Conservation (phyloP, 2,888 invertebrate species). For the Dromius quadrimaculatus region DNA sequence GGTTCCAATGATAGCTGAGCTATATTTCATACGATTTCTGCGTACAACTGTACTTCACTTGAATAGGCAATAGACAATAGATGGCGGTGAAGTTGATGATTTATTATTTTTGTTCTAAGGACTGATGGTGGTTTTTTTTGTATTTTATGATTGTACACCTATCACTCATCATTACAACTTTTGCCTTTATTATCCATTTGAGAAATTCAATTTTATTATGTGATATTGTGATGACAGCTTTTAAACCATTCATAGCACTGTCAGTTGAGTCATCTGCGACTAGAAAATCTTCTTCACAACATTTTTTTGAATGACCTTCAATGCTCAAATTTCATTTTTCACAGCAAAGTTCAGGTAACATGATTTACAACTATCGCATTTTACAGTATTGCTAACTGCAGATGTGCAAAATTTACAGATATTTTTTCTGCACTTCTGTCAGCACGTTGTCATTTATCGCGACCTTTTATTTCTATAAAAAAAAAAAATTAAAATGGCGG, state of each 20-base stretch:
- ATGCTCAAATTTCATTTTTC: not conserved
- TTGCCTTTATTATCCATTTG: not conserved
- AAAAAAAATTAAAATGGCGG: no score
- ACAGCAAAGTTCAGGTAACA: not conserved
- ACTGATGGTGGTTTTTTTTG: not conserved
- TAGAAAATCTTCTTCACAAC: not conserved
- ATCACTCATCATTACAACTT: not conserved
- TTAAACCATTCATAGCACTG: not conserved
- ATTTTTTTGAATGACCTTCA: not conserved
- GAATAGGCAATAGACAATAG: no score
- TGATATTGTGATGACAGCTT: not conserved
- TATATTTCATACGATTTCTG: no score
- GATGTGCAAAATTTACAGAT: not conserved
- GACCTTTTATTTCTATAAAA: no score
- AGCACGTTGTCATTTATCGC: not conserved
- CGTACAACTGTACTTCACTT: no score
- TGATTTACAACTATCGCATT: not conserved
- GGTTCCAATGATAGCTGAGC: no score
- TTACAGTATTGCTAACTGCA: not conserved
- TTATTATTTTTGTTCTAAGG: not conserved
- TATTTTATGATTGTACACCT: not conserved
- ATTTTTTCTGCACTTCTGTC: not conserved
- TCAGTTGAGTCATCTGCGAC: not conserved
- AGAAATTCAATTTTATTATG: not conserved
- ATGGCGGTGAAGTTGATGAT: no score